Evolutionary conservation across 2,888 invertebrate genomes (phyloP), one percentile per base, ranked within the genome.

Genomic region (Drosophila fungiperda): DNA sequence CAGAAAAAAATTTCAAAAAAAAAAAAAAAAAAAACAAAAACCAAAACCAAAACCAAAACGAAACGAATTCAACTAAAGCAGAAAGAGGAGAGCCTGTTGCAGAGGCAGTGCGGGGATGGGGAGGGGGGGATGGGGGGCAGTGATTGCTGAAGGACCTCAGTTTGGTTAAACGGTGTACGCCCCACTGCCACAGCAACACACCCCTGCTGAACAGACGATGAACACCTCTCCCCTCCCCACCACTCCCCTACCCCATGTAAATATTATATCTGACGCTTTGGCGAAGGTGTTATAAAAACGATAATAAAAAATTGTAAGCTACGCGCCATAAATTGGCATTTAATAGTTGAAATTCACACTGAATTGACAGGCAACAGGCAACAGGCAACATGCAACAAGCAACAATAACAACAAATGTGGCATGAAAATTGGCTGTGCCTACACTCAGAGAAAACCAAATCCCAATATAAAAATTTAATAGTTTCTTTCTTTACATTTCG

Each of bases 321-420:
- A 89, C 80, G 88, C 86, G 81, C 89, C 85, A 89, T 87, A 89
- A 87, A 89, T 87, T 83, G 87, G 89, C 88, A 87, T 87, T 87
- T 87, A 87, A 87, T 87, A 87, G 89, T 87, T 89, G 88, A 87
- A 87, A 85, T 89, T 87, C 87, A 89, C 87, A 82, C 86, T 78
- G 89, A 89, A 89, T 81, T 89, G 86, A 87, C 86, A 87, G 85
- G 67, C 53, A 72, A 42, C 63, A 45, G n/a, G 23, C 63, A 62
- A 40, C 49, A 55, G 32, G 38, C 58, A 73, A 40, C 59, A 48
- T 3, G 3, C 70, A 55, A 35, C 70, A 57, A 29, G 29, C 52
- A 40, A 60, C 67, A 48, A 61, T 60, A 40, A 15, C 68, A 53
- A 53, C 61, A 65, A 61, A 62, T 64, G 66, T 57, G 49, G 48